Evolutionary conservation across 2,888 invertebrate genomes (phyloP), one percentile per base, ranked within the genome.

Genomic region (Dysmachus trigonus): DNA sequence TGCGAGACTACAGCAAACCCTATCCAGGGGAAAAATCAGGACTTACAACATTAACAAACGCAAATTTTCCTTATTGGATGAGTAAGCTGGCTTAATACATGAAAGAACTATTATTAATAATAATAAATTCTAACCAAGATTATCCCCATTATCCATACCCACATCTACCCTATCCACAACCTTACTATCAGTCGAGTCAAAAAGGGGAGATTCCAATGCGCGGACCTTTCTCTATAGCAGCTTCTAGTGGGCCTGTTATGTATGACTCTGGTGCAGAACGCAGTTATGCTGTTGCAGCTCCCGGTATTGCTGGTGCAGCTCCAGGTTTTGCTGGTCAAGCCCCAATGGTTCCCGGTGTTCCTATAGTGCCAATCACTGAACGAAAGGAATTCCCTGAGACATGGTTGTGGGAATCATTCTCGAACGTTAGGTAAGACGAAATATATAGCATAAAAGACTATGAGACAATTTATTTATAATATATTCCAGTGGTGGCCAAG

Each of bases 361-460:
- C 5, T 31, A 31, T 2, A 10, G 10, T 38, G 2, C 86, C 86
- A 18, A 79, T 38, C n/a, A 76, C 51, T 73, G 81, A 94, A 86
- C 93, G 95, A 90, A 93, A 93, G 90, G 91, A 93, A 90, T 95
- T 95, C 90, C 94, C 95, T 85, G 95, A 95, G 92, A 95, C 95
- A 87, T 95, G 95, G 95, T 92, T 95, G 89, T 95, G 94, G 94
- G 93, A 93, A 87, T 77, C 92, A 94, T 90, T 85, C 88, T 38
- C 85, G 86, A 38, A 88, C 85, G 88, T 89, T 22, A 73, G 41
- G 77, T 27, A 41, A 41, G 76, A 77, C 13, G 27, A 10, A 10
- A 41, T 10, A 41, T 13, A 41, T 13, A 41, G 15, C n/a, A n/a
- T 10, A 41, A 41, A 10, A 0, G 3, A 41, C 13, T 41, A 41